These are phyloP conservation scores for Spisula subtruncata DNA, from an alignment of 2,888 invertebrate genomes.

Conservation along the genomic window DNA sequence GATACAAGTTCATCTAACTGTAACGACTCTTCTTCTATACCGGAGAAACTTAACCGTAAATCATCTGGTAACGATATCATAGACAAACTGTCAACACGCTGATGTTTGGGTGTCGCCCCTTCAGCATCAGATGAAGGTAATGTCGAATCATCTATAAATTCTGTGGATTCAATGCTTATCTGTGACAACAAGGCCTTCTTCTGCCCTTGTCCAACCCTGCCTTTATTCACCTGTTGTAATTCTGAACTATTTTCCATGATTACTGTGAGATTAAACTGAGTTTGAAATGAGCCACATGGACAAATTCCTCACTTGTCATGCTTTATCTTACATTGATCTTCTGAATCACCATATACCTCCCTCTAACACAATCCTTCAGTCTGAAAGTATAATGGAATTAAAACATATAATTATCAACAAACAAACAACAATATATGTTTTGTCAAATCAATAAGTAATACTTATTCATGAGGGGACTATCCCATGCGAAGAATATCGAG, in stretches of 20 bases:
- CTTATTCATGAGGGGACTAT: too few relatives aligned
- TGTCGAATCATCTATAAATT: neutral
- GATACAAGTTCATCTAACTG: conserved; percentile 62
- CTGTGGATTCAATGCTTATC: conserved; percentile 33
- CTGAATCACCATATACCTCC: neutral
- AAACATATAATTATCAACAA: too few relatives aligned
- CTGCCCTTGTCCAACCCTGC: conserved; percentile 37
- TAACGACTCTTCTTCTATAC: conserved; percentile 60
- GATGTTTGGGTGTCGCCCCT: conserved; percentile 34
- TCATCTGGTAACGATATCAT: conserved; percentile 66
- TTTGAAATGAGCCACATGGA: neutral
- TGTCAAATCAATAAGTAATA: too few relatives aligned
- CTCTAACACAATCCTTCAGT: neutral
- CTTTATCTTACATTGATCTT: neutral
- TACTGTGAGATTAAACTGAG: neutral
- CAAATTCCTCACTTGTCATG: neutral
- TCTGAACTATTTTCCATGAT: neutral
- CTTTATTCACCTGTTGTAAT: neutral
- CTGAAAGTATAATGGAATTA: neutral
- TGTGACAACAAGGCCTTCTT: conserved; percentile 56
- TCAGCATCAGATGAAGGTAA: neutral
- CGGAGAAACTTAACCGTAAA: conserved; percentile 65
- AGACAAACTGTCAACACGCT: conserved; percentile 57
- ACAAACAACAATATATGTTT: too few relatives aligned
- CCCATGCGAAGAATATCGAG: too few relatives aligned